Conservation (phyloP, 2,888 invertebrate genomes). For the Fabriciana adippe region DNA sequence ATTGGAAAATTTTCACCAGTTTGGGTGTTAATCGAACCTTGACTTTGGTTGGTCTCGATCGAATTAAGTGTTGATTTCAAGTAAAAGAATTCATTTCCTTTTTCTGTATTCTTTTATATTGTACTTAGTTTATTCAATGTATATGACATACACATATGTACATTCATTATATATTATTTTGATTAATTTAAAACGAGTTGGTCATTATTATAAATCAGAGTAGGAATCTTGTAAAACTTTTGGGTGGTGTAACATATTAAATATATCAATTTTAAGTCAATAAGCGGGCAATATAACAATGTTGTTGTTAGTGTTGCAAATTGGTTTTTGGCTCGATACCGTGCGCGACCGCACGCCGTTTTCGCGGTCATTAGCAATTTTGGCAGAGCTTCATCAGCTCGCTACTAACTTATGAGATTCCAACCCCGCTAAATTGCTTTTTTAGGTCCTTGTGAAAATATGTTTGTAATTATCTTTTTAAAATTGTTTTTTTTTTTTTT, state of each 20-base stretch:
- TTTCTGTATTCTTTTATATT: not conserved
- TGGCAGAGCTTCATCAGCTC: conserved; percentile 67
- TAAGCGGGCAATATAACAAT: conserved; percentile 53
- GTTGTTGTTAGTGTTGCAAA: conserved; percentile 74
- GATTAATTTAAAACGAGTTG: not conserved
- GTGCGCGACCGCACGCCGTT: conserved; percentile 64
- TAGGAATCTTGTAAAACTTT: not conserved
- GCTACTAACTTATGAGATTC: conserved; percentile 68
- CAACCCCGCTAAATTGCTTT: conserved; percentile 50
- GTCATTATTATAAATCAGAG: not conserved
- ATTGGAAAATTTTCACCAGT: conserved; percentile 80
- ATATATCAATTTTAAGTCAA: conserved; percentile 36
- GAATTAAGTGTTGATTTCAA: conserved; percentile 60
- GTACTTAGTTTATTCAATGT: not conserved
- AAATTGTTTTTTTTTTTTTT: conserved; percentile 4
- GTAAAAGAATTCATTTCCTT: conserved; percentile 36
- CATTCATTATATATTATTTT: no score
- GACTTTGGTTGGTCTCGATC: conserved; percentile 67
- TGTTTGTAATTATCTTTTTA: conserved; percentile 23
- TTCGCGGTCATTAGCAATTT: conserved; percentile 78
- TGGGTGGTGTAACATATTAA: conserved; percentile 1
- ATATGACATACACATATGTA: not conserved
- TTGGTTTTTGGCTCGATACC: conserved; percentile 74
- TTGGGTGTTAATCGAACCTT: conserved; percentile 79
- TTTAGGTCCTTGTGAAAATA: conserved; percentile 37